Percentiles rank a stretch among this genome's conserved stretches.
phyloP scores from a whole-genome alignment of 2,888 invertebrate species.

The Platycheirus rosarum region DNA sequence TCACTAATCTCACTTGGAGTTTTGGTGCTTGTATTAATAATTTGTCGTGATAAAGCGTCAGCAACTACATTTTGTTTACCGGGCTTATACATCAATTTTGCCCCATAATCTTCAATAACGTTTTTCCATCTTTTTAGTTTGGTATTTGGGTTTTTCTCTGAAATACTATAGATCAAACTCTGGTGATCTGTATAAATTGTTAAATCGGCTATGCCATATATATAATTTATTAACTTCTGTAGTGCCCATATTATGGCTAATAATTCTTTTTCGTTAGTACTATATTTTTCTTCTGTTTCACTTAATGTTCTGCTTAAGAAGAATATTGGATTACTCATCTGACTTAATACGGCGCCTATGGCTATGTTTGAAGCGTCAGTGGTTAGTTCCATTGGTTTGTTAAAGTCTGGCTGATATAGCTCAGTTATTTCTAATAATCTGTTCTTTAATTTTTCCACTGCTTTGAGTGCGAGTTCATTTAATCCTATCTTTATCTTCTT shows the following conservation, averaged over 20 bases:
- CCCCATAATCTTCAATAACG: neutral
- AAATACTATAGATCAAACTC: too few relatives aligned
- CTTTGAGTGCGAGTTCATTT: conserved; percentile 28
- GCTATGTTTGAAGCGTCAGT: conserved; percentile 25
- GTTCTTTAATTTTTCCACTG: conserved; percentile 47
- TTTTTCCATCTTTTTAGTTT: neutral
- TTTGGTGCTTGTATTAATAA: too few relatives aligned
- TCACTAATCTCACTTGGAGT: neutral
- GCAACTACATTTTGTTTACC: neutral
- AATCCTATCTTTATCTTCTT: conserved; percentile 34
- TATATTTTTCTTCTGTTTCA: conserved; percentile 4
- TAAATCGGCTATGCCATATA: too few relatives aligned
- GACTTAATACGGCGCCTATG: conserved; percentile 22
- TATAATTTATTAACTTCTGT: neutral
- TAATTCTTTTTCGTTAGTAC: too few relatives aligned
- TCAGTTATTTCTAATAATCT: conserved; percentile 15
- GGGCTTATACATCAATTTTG: neutral
- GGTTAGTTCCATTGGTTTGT: conserved; percentile 21
- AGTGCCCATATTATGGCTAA: too few relatives aligned
- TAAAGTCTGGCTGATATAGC: conserved; percentile 13
- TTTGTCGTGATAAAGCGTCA: neutral
- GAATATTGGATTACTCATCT: conserved; percentile 4
- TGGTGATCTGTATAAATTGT: too few relatives aligned
- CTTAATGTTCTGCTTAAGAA: neutral
- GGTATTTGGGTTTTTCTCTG: too few relatives aligned